Conservation (phyloP, 2,888 invertebrate species). For the Parnassius glacialis region DNA sequence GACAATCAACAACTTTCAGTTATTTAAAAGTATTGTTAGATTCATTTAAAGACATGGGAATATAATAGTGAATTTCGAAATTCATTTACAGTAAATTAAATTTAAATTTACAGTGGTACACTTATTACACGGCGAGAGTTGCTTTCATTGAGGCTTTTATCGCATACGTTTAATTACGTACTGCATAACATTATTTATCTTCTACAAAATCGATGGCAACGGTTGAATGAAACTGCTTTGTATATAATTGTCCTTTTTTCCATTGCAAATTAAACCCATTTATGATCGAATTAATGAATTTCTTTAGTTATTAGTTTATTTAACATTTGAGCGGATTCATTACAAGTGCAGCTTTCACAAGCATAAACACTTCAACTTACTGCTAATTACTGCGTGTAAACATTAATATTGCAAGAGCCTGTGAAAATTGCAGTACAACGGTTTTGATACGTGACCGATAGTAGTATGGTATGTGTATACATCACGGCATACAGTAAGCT, state of each 20-base stretch:
- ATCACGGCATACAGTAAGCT: slow-evolving; percentile 34
- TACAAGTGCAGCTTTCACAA: slow-evolving; percentile 3
- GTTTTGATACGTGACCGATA: slow-evolving; percentile 30
- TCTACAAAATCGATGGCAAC: slow-evolving; percentile 12
- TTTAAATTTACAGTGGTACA: neutral
- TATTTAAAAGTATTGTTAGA: too few relatives aligned
- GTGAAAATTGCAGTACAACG: slow-evolving; percentile 31
- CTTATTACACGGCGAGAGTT: slow-evolving; percentile 32
- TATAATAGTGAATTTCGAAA: too few relatives aligned
- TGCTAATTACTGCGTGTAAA: slow-evolving; percentile 31
- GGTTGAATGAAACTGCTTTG: slow-evolving; percentile 12
- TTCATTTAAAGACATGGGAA: too few relatives aligned
- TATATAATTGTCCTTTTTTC: slow-evolving; percentile 3
- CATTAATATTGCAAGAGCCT: slow-evolving; percentile 30
- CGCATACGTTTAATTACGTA: slow-evolving; percentile 42
- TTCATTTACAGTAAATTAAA: too few relatives aligned
- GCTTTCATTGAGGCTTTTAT: slow-evolving; percentile 46
- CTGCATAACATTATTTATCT: slow-evolving; percentile 42
- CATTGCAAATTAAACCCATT: slow-evolving; percentile 1
- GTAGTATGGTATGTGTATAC: slow-evolving; percentile 40
- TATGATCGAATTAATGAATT: slow-evolving; percentile 9
- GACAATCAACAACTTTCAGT: too few relatives aligned
- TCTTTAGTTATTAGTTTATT: slow-evolving; percentile 7
- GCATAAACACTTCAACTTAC: slow-evolving; percentile 20
- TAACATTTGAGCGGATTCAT: slow-evolving; percentile 2